These are phyloP conservation scores for Drosophila nigritarsus DNA, from an alignment of 2,888 invertebrate species.

Conservation along the genomic window DNA sequence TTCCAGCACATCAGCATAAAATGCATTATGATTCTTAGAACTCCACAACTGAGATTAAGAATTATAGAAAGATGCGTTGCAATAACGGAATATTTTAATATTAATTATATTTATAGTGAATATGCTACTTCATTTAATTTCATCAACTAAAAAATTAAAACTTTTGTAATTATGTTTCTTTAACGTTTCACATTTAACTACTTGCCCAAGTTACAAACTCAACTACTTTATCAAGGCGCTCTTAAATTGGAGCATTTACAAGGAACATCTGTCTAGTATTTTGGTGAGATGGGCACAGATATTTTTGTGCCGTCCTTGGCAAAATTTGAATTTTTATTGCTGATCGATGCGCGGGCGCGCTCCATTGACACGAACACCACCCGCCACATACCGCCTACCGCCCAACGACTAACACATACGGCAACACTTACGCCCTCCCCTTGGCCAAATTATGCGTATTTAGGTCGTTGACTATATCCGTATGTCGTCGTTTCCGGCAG, in stretches of 20 bases:
- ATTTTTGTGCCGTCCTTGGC: slow-evolving; percentile 68
- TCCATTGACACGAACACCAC: slow-evolving; percentile 60
- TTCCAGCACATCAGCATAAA: neutral
- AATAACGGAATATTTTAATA: no score
- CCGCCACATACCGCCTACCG: neutral
- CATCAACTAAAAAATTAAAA: neutral
- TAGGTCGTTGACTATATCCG: slow-evolving; percentile 67
- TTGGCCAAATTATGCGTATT: slow-evolving; percentile 73
- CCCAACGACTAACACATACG: neutral
- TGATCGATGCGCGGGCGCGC: slow-evolving; percentile 73
- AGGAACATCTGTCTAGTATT: slow-evolving; percentile 33
- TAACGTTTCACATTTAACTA: neutral
- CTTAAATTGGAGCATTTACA: neutral
- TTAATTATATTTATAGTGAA: neutral
- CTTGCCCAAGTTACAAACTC: neutral
- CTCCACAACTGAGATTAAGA: no score
- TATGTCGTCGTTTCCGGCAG: slow-evolving; percentile 24
- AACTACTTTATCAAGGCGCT: neutral
- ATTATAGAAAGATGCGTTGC: no score
- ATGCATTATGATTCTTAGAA: no score
- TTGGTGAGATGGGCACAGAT: slow-evolving; percentile 30
- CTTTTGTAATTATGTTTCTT: neutral
- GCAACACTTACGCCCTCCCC: neutral
- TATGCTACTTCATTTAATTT: neutral
- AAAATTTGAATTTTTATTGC: slow-evolving; percentile 82